Conservation (phyloP, 2,888 invertebrate genomes). For the Petrolisthes cinctipes region DNA sequence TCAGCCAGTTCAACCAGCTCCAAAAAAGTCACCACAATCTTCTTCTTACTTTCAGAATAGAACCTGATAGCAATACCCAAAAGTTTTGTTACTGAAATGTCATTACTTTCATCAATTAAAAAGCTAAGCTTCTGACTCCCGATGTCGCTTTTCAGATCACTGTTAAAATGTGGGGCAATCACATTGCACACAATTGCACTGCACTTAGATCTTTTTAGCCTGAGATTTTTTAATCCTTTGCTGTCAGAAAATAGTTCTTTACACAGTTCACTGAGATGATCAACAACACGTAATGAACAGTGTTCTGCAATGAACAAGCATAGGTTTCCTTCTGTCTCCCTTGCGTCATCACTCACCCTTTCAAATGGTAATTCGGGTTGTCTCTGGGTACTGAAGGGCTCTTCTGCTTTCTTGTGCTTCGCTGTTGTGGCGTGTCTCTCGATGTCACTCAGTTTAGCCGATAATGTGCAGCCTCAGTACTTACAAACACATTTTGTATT, state of each 20-base stretch:
- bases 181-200: slow-evolving; percentile 29
- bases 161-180: slow-evolving; percentile 26
- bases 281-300: slow-evolving; percentile 24
- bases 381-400: not conserved
- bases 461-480: slow-evolving; percentile 14
- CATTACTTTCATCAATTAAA: slow-evolving; percentile 24
- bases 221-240: slow-evolving; percentile 18
- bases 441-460: slow-evolving; percentile 21
- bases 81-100: slow-evolving; percentile 7
- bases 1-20: slow-evolving; percentile 15
- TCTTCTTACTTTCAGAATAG: slow-evolving; percentile 23
- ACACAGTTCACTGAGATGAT: slow-evolving; percentile 23
- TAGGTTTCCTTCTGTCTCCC: not conserved
- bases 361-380: slow-evolving; percentile 2
- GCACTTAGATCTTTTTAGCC: slow-evolving; percentile 11
- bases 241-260: slow-evolving; percentile 16
- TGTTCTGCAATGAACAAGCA: slow-evolving; percentile 25
- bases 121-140: slow-evolving; percentile 10
- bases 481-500: slow-evolving; percentile 19
- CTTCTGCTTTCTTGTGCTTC: slow-evolving; percentile 24
- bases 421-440: not conserved
- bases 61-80: slow-evolving; percentile 26
- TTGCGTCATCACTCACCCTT: slow-evolving; percentile 13
- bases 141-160: slow-evolving; percentile 24
- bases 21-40: slow-evolving; percentile 19